Conservation (phyloP, 30 jellyfish, hydroid and myxozoan species). For the Sanderia malayensis region DNA sequence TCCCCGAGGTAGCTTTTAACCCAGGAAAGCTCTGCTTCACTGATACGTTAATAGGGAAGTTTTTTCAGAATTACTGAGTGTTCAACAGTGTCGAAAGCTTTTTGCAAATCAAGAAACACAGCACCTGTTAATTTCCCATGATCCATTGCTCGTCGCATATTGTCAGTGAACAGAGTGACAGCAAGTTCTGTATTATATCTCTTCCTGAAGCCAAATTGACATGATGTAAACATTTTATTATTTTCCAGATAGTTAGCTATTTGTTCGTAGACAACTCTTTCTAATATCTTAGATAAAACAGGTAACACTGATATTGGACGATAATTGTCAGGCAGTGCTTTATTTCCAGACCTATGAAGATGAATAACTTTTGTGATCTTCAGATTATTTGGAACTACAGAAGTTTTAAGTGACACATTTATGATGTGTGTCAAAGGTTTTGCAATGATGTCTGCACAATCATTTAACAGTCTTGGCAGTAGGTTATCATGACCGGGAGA, state of each 20-base stretch:
- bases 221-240: slow-evolving; percentile 27
- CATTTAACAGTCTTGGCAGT: slow-evolving; percentile 32
- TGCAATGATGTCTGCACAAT: slow-evolving; percentile 9
- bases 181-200: slow-evolving; percentile 42
- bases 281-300: slow-evolving; percentile 26
- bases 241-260: slow-evolving; percentile 26
- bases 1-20: slow-evolving; percentile 42
- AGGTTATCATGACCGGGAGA: slow-evolving; percentile 29
- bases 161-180: slow-evolving; percentile 41
- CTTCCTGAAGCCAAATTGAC: slow-evolving; percentile 16
- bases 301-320: slow-evolving; percentile 48
- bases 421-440: slow-evolving; percentile 51
- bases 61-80: slow-evolving; percentile 13
- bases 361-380: slow-evolving; percentile 36
- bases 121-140: slow-evolving; percentile 36
- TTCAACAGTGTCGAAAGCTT: slow-evolving; percentile 37
- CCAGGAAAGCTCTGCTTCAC: slow-evolving; percentile 21
- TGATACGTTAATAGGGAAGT: slow-evolving; percentile 18
- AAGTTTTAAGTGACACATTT: slow-evolving; percentile 37
- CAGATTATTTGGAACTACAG: slow-evolving; percentile 31
- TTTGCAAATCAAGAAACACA: slow-evolving; percentile 25
- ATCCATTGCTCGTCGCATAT: slow-evolving; percentile 34
- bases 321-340: slow-evolving; percentile 28
- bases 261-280: slow-evolving; percentile 35
- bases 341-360: slow-evolving; percentile 33